These are phyloP conservation scores for Antheraea assamensis DNA, from an alignment of 2,888 invertebrate species.

Conservation along the genomic window DNA sequence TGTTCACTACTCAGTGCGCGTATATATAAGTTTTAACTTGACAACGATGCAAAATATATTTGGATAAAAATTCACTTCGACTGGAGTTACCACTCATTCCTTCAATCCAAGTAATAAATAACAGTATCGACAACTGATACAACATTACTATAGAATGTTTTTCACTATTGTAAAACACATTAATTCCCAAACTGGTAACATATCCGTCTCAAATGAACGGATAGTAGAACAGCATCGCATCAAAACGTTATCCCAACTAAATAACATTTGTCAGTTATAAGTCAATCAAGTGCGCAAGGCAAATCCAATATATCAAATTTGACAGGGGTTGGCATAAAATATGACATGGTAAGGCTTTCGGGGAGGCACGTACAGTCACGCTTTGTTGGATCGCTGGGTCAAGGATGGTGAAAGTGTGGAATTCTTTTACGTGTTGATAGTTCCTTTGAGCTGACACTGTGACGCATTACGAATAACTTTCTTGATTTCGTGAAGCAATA, in stretches of 20 bases:
- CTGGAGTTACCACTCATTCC: no score
- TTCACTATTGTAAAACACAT: neutral
- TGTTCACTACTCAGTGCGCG: no score
- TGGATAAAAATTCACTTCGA: no score
- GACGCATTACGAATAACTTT: neutral
- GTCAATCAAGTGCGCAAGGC: constrained; percentile 56
- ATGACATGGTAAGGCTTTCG: constrained; percentile 75
- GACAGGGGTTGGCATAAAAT: constrained; percentile 65
- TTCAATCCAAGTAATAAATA: no score
- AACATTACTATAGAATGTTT: neutral
- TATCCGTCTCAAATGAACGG: neutral
- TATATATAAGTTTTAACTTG: no score
- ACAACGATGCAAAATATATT: no score
- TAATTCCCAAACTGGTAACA: neutral
- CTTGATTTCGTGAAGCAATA: no score
- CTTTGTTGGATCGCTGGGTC: constrained; percentile 23
- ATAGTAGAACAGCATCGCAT: constrained; percentile 8
- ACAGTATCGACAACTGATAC: neutral
- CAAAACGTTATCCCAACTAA: constrained; percentile 22
- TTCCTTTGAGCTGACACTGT: neutral
- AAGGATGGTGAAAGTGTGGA: constrained; percentile 23
- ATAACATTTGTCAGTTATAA: constrained; percentile 46
- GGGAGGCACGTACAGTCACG: constrained; percentile 31
- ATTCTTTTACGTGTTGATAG: neutral
- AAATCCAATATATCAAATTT: constrained; percentile 75